Percentiles rank a stretch among this genome's conserved stretches.
These are phyloP conservation scores for Intellagama lesueurii DNA, from an alignment of 2,797 vertebrate genomes.

Conservation along the genomic window DNA sequence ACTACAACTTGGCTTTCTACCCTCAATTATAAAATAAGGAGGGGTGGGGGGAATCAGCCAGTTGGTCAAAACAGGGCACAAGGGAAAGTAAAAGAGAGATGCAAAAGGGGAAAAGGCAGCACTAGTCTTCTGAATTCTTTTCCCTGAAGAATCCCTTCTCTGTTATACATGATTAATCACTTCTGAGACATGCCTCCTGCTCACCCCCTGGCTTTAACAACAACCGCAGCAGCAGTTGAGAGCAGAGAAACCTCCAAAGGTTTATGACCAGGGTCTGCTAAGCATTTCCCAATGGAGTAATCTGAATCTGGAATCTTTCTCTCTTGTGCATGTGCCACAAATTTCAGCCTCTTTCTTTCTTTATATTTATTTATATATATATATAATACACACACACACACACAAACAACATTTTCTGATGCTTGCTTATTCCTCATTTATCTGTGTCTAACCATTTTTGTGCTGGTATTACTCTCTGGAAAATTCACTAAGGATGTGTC, in stretches of 20 bases:
- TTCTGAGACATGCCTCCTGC: constrained; percentile 70
- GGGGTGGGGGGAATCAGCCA: constrained; percentile 30
- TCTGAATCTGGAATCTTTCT: constrained; percentile 42
- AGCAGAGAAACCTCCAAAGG: constrained; percentile 66
- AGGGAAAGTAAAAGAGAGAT: constrained; percentile 24
- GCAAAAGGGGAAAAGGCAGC: constrained; percentile 36
- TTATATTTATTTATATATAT: too few species aligned
- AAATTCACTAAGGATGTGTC: constrained; percentile 58
- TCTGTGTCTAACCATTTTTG: constrained; percentile 72
- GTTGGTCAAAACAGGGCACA: constrained; percentile 16
- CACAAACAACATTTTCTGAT: constrained; percentile 53
- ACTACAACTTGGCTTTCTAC: background rate
- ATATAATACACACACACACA: constrained; percentile 49
- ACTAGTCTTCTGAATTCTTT: constrained; percentile 52
- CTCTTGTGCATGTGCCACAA: constrained; percentile 5
- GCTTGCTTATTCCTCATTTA: constrained; percentile 54
- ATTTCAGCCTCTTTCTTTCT: constrained; percentile 36
- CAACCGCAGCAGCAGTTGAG: constrained; percentile 55
- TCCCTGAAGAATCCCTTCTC: constrained; percentile 50
- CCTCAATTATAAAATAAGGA: constrained; percentile 38
- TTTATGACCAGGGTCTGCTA: constrained; percentile 49
- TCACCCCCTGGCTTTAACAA: constrained; percentile 66
- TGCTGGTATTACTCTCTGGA: constrained; percentile 68
- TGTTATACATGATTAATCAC: constrained; percentile 75
- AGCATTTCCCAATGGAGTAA: constrained; percentile 57